Evolutionary conservation across 2,113 vertebrate genomes (phyloP).

Genomic region (Natator depressus): DNA sequence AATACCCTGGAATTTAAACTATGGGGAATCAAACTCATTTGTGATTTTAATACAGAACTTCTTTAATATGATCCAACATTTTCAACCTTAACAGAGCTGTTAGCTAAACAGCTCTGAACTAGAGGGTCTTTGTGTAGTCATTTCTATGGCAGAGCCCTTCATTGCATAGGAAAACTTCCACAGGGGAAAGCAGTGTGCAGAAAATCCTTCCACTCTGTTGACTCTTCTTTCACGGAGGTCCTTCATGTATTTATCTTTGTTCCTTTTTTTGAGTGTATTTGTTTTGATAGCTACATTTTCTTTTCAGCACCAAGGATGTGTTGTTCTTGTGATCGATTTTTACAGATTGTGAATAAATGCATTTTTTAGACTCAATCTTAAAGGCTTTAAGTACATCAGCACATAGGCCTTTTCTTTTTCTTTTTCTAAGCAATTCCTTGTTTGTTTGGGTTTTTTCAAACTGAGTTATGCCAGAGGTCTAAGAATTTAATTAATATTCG

Average conservation of each 20-base stretch:
- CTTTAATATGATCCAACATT: no score
- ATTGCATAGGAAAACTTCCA: neutral
- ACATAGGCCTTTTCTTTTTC: rapidly evolving
- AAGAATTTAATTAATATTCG: neutral
- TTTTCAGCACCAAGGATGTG: neutral
- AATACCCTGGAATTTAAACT: no score
- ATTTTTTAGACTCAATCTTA: neutral
- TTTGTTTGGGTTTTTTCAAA: neutral
- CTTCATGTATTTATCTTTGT: neutral
- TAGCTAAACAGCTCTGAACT: neutral
- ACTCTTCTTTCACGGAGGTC: neutral
- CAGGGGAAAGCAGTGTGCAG: neutral
- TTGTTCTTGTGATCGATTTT: neutral
- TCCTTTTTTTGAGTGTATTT: neutral
- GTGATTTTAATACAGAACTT: no score
- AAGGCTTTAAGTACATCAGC: neutral
- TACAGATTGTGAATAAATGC: neutral
- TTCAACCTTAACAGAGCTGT: neutral
- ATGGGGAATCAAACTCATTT: no score
- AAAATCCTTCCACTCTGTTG: neutral
- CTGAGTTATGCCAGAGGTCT: neutral
- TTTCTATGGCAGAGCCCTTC: neutral
- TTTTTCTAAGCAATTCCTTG: neutral
- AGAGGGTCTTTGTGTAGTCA: neutral
- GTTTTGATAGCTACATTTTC: neutral